Evolutionary conservation across 2,797 vertebrate genomes (phyloP).

Genomic region (Acrossocheilus fasciatus): DNA sequence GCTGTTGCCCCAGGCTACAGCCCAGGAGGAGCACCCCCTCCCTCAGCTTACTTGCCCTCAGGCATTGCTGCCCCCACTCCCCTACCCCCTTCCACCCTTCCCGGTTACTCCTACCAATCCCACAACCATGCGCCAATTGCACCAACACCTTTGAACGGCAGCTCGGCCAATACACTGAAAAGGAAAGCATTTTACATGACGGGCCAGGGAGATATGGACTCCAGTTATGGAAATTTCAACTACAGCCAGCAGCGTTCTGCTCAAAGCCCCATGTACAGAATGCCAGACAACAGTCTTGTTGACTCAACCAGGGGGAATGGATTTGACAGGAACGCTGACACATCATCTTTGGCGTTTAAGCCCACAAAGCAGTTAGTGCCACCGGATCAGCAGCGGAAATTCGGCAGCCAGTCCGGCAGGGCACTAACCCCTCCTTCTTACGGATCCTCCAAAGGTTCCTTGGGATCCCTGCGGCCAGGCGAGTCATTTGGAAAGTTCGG

Average conservation of each 20-base stretch:
- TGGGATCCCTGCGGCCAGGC: slow-evolving; percentile 85
- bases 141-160: slow-evolving; percentile 92
- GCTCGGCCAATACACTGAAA: slow-evolving; percentile 95
- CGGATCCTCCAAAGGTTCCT: slow-evolving; percentile 90
- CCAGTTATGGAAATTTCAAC: slow-evolving; percentile 95
- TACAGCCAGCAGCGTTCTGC: slow-evolving; percentile 98
- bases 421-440: slow-evolving; percentile 94
- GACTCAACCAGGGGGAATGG: slow-evolving; percentile 93
- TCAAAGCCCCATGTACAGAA: slow-evolving; percentile 98
- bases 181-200: slow-evolving; percentile 99
- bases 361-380: slow-evolving; percentile 94
- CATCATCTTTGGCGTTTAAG: slow-evolving; percentile 94
- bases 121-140: slow-evolving; percentile 93
- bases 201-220: slow-evolving; percentile 97
- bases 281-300: slow-evolving; percentile 92
- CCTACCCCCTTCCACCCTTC: slow-evolving; percentile 91
- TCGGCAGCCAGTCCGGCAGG: slow-evolving; percentile 90
- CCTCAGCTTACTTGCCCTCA: slow-evolving; percentile 95
- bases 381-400: slow-evolving; percentile 96
- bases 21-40: slow-evolving; percentile 91
- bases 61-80: slow-evolving; percentile 97
- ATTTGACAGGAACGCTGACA: slow-evolving; percentile 94
- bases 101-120: slow-evolving; percentile 95
- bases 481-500: slow-evolving; percentile 94
- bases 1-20: slow-evolving; percentile 93